Base-by-base conservation (phyloP, 2,113 vertebrate species). In the Erinaceus europaeus region DNA sequence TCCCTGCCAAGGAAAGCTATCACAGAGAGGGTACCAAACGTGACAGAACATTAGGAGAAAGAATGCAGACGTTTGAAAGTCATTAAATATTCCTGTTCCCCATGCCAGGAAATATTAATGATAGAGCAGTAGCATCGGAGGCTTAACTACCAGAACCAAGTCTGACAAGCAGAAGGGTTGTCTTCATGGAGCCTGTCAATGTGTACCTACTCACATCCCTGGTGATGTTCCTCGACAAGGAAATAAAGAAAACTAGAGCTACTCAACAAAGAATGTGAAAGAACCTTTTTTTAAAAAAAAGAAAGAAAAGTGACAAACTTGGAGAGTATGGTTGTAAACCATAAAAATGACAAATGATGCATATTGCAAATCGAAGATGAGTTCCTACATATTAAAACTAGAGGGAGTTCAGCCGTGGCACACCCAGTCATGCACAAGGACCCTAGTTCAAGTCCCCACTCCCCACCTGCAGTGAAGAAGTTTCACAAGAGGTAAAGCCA, bases 81-180 rank as follows among this genome's bases (percentile, higher is more conserved):
- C 34, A 67, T 84, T 81, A 91, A 89, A 86, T 36, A 75, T 92
- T 84, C 53, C 89, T 57, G 82, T 52, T 42, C 67, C 10, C 38
- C 17, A 23, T 32, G 17, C 62, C 67, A n/a, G 50, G 75, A 74
- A 84, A 55, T 67, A 84, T 6, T 59, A 82, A 82, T 82, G 61
- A 62, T 18, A 57, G 0, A 36, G 71, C 38, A 83, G 5, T 78
- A 84, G 40, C 34, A 87, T 32, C 68, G 75, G 89, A 84, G 40
- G 36, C 12, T 78, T 40, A 82, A 36, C 67, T 52, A n/a, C 53
- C 9, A 62, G 78, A 88, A 72, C 59, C 69, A 78, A 57, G 67
- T 46, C 32, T 62, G 81, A 74, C 74, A 93, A 71, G 74, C 67
- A 74, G 38, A 57, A 84, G 71, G 52, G 62, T 64, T 71, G 71